Conservation (phyloP, 2,888 invertebrate species). For the Leptarthrus brevirostris region DNA sequence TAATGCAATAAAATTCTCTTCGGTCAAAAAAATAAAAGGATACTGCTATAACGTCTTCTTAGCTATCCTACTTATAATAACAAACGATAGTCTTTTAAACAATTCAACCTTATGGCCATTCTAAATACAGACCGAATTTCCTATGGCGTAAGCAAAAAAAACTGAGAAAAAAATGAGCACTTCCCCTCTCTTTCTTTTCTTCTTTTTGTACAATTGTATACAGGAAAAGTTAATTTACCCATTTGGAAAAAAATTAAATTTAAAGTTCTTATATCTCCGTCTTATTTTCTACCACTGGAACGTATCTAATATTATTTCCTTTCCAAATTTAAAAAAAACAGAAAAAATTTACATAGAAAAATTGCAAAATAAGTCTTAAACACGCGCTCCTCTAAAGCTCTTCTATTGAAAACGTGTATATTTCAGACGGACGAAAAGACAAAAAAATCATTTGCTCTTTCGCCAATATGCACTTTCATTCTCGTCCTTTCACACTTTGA, state of each 20-base stretch:
- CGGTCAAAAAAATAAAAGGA: no score
- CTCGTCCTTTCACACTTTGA: constrained; percentile 54
- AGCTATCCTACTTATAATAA: no score
- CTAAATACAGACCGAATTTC: no score
- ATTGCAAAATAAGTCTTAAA: constrained; percentile 52
- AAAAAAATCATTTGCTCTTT: constrained; percentile 52
- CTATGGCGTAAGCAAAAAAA: no score
- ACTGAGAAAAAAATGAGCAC: no score
- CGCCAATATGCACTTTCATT: constrained; percentile 47
- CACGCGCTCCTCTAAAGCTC: constrained; percentile 55
- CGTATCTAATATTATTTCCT: constrained; percentile 48
- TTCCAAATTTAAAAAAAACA: constrained; percentile 46
- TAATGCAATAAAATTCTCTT: no score
- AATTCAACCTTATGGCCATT: no score
- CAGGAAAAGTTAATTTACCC: no score
- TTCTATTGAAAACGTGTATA: constrained; percentile 51
- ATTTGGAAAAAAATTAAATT: constrained; percentile 51
- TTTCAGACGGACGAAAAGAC: constrained; percentile 53
- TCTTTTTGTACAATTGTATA: no score
- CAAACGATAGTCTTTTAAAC: no score
- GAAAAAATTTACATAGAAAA: constrained; percentile 48
- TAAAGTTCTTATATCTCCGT: constrained; percentile 49
- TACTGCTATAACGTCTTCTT: no score
- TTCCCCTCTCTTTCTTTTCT: no score
- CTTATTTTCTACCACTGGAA: constrained; percentile 54